Evolutionary conservation across 1,140 invertebrate genomes (phyloP).

Genomic region (Dolichoris vasculosae): DNA sequence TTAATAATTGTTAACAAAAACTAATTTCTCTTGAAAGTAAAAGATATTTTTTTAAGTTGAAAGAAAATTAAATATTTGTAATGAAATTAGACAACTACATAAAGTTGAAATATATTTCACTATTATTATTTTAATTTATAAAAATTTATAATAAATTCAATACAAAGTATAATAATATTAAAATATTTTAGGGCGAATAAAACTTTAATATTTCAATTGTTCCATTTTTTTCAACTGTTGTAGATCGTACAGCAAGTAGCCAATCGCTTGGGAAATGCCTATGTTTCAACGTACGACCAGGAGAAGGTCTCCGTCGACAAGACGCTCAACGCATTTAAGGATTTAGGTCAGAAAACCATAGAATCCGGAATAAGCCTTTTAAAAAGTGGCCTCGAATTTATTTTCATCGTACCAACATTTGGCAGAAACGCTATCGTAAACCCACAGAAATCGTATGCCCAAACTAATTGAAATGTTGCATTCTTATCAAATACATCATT

Average conservation of each 20-base stretch:
- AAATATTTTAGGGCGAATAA: background rate
- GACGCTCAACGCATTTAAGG: background rate
- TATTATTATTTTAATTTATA: no score
- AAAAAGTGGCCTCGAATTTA: constrained; percentile 20
- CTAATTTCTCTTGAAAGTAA: no score
- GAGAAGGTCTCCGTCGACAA: background rate
- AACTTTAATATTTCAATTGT: background rate
- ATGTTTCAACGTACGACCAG: constrained; percentile 16
- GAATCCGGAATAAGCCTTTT: constrained; percentile 9
- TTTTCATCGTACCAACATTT: constrained; percentile 31
- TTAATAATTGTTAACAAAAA: no score
- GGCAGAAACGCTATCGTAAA: background rate
- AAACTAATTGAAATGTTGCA: background rate
- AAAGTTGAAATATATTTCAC: no score
- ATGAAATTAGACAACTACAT: no score
- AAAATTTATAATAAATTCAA: background rate
- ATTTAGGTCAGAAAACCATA: background rate
- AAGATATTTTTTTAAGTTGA: no score
- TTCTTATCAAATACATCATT: no score
- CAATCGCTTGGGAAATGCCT: constrained; percentile 10
- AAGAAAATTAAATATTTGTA: no score
- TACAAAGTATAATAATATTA: background rate
- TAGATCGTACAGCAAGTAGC: background rate
- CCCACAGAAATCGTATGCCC: background rate
- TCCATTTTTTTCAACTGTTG: background rate